Conservation (phyloP, 2,797 vertebrate species). For the Anniella stebbinsi region DNA sequence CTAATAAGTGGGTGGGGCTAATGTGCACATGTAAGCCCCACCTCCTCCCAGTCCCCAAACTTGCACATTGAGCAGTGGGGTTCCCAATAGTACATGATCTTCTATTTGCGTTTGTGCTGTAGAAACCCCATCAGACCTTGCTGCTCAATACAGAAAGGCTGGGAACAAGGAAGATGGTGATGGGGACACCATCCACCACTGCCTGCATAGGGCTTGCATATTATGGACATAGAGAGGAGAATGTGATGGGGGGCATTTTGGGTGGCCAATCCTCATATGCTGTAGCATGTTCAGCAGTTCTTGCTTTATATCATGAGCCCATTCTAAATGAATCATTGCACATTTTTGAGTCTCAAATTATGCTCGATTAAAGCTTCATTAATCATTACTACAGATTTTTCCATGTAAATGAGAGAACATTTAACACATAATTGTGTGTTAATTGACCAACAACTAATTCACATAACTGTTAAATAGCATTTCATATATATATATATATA, state of each 20-base stretch:
- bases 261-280: neutral
- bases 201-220: neutral
- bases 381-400: slow-evolving; percentile 75
- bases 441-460: slow-evolving; percentile 73
- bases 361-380: slow-evolving; percentile 74
- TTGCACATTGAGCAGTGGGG: neutral
- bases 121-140: neutral
- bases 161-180: neutral
- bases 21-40: neutral
- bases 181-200: too few species aligned
- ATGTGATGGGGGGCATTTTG: neutral
- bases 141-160: neutral
- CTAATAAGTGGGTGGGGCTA: neutral
- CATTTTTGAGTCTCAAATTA: slow-evolving; percentile 51
- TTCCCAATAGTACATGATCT: neutral
- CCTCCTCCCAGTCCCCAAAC: neutral
- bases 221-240: neutral
- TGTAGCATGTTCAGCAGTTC: neutral
- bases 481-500: neutral
- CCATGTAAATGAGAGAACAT: slow-evolving; percentile 69
- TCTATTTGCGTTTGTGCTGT: neutral
- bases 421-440: slow-evolving; percentile 72
- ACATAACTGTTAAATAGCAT: slow-evolving; percentile 63
- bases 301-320: neutral
- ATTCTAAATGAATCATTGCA: slow-evolving; percentile 51